phyloP scores from a whole-genome alignment of 2,113 vertebrate species.

The Arvicanthis niloticus region DNA sequence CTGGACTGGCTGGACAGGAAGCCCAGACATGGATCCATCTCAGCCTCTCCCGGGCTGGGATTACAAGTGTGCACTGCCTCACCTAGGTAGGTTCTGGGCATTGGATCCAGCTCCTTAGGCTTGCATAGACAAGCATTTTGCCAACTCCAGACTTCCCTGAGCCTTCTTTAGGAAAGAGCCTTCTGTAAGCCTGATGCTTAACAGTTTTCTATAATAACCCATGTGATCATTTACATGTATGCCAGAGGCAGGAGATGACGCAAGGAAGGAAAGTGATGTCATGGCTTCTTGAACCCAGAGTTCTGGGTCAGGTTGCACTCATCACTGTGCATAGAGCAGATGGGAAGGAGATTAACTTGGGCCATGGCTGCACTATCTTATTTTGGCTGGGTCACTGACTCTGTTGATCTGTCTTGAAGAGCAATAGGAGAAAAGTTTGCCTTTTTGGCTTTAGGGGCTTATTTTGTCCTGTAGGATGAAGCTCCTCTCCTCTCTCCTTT shows the following conservation, averaged over 20 bases:
- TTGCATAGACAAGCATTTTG: not conserved
- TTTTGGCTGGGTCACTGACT: slow-evolving; percentile 25
- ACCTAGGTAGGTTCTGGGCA: not conserved
- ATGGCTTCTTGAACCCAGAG: not conserved
- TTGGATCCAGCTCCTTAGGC: not conserved
- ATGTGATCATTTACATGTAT: accelerated
- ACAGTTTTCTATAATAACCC: not conserved
- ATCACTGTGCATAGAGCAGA: slow-evolving; percentile 1
- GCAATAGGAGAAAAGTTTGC: not conserved
- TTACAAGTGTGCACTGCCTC: not conserved
- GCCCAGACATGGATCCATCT: not conserved
- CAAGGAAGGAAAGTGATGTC: not conserved
- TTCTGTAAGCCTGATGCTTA: not conserved
- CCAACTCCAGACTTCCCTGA: not conserved
- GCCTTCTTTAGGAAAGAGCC: not conserved
- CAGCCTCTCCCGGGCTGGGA: too few relatives aligned
- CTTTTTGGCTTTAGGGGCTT: slow-evolving; percentile 17
- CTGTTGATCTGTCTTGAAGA: slow-evolving; percentile 26
- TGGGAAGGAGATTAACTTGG: slow-evolving; percentile 24
- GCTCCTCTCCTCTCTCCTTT: not conserved
- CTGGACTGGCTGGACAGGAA: not conserved
- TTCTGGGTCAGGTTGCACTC: not conserved
- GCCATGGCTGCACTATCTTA: slow-evolving; percentile 10
- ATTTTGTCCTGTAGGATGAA: not conserved
- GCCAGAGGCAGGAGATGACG: not conserved